These are phyloP conservation scores for Siniperca undulata DNA, from an alignment of 2,797 vertebrate genomes.

Conservation along the genomic window DNA sequence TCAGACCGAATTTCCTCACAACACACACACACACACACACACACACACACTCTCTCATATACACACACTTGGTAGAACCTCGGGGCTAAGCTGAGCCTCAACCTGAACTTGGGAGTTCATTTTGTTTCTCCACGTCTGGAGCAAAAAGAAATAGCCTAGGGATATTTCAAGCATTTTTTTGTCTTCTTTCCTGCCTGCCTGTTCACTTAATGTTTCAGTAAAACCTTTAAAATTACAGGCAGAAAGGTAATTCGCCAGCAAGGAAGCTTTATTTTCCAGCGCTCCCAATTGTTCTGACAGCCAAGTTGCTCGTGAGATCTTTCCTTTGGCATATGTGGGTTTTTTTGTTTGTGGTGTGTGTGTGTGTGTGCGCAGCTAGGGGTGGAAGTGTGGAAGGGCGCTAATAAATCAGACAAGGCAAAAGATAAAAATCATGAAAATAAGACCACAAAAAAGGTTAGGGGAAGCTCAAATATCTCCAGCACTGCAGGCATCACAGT, in stretches of 20 bases:
- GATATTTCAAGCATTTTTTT: conserved; percentile 57
- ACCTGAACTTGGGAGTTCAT: conserved; percentile 84
- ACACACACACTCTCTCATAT: conserved; percentile 42
- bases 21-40: conserved; percentile 38
- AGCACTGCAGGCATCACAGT: conserved; percentile 55
- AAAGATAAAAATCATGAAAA: conserved; percentile 58
- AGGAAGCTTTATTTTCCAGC: conserved; percentile 74
- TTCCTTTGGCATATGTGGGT: conserved; percentile 55
- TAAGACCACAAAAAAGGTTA: conserved; percentile 49
- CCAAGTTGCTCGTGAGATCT: conserved; percentile 64
- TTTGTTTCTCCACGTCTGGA: conserved; percentile 79
- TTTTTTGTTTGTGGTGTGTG: conserved; percentile 15
- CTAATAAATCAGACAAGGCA: conserved; percentile 68
- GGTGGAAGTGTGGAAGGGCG: conserved; percentile 28
- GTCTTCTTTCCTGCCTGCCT: conserved; percentile 57
- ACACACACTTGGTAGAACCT: conserved; percentile 67
- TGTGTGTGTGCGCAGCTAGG: conserved; percentile 7
- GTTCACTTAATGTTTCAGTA: conserved; percentile 72
- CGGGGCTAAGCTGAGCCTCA: conserved; percentile 78
- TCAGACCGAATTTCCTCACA: conserved; percentile 57
- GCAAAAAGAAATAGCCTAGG: conserved; percentile 77
- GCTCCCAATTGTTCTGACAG: conserved; percentile 77
- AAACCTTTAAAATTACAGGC: conserved; percentile 72
- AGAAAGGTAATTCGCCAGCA: conserved; percentile 79
- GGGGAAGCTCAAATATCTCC: conserved; percentile 43